Evolutionary conservation across 1,140 invertebrate species (phyloP), one percentile per base, ranked within the genome.

Genomic region (Geopemphigus sp.): DNA sequence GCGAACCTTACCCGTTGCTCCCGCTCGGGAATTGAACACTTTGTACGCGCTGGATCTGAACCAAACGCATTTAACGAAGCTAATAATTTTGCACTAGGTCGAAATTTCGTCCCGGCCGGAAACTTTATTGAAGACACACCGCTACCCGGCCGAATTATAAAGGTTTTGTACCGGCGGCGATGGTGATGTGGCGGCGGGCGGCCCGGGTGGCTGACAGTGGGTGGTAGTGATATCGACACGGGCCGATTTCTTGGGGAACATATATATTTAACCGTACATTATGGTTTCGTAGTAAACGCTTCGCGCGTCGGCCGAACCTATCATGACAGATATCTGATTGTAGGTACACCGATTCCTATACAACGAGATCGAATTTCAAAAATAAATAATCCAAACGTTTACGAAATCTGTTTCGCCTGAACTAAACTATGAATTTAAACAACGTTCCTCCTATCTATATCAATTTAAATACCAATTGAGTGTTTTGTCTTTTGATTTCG

Each of bases 21-120:
- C 26, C 68, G 68, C 68, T 72, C 68, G 68, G 68, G 68, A 72
- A 54, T 72, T 72, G 68, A 72, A 72, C 66, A 70, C 66, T 70
- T 70, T 70, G 47, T 70, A 50, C 47, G 68, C 68, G 68, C 47
- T 72, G 68, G 68, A 72, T 72, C 47, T 19, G 47, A 72, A 72
- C 68, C 68, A 54, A 72, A 72, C 68, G 24, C 68, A 54, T 72
- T 72, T 72, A 72, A 72, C 68, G 68, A 72, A 72, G 68, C 68
- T 72, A 72, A 72, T 72, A 72, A 72, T 72, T 72, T 72, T 72
- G 47, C 68, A 24, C 68, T 19, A 29, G 68, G 68, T 72, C 47
- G 68, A 72, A 72, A 72, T 72, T 54, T 29, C 50, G 68, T 72
- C 22, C 68, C 50, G 68, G n/a, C 68, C 68, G 68, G 68, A 72